Evolutionary conservation across 2,797 vertebrate genomes (phyloP).

Genomic region (Cyprinella venusta): DNA sequence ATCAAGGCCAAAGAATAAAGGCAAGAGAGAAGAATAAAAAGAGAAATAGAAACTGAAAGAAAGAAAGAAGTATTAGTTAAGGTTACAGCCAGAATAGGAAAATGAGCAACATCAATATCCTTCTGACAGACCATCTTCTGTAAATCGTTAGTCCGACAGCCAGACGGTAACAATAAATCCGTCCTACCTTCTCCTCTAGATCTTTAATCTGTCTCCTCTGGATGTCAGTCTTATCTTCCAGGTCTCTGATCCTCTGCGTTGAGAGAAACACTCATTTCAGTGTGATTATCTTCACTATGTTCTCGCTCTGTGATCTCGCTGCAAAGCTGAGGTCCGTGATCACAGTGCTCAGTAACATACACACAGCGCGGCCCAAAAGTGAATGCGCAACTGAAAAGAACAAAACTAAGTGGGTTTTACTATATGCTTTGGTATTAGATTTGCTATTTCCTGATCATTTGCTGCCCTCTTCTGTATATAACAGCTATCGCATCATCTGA

Average conservation of each 20-base stretch:
- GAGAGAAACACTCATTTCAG: background rate
- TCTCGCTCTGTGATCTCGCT: background rate
- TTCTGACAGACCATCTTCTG: background rate
- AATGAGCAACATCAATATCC: background rate
- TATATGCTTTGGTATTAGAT: background rate
- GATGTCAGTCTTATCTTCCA: slow-evolving; percentile 98
- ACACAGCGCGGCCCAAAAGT: background rate
- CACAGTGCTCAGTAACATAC: background rate
- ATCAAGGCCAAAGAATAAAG: slow-evolving; percentile 99
- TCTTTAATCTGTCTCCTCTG: slow-evolving; percentile 99
- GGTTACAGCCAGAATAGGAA: background rate
- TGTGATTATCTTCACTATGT: background rate
- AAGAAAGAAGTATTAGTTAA: slow-evolving; percentile 10
- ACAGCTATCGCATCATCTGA: background rate
- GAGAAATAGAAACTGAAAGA: slow-evolving; percentile 96
- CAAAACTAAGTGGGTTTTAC: background rate
- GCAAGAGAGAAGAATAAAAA: slow-evolving; percentile 99
- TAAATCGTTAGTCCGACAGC: too few relatives aligned
- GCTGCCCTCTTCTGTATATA: slow-evolving; percentile 18
- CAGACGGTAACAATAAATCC: background rate
- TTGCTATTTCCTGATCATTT: background rate
- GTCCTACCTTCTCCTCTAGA: slow-evolving; percentile 94
- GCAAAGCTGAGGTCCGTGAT: background rate
- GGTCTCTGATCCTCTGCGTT: slow-evolving; percentile 93
- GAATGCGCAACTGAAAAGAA: background rate